Conservation (phyloP, 2,888 invertebrate species). For the Pandemis heparana region DNA sequence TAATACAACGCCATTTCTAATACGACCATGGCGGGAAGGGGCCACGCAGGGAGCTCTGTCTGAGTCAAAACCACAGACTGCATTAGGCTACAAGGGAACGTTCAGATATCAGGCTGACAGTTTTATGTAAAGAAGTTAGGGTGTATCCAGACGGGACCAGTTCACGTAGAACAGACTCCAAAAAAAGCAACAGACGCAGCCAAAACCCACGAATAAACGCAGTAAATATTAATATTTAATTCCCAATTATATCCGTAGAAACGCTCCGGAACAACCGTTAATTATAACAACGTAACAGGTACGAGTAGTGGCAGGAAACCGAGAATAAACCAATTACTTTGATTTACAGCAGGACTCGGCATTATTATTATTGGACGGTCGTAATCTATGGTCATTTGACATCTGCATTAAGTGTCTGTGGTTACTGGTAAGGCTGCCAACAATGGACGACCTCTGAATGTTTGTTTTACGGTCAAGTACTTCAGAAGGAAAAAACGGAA, state of each 20-base stretch:
- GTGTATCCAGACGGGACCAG: no score
- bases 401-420: constrained; percentile 26
- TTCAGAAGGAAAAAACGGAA: no score
- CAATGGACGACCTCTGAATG: background rate
- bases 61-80: no score
- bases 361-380: constrained; percentile 32
- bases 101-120: no score
- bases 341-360: constrained; percentile 24
- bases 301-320: constrained; percentile 23
- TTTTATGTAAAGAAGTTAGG: no score
- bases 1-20: no score
- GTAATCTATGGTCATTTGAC: constrained; percentile 41
- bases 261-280: background rate
- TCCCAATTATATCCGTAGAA: constrained; percentile 2
- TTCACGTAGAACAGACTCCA: background rate
- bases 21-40: no score
- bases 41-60: no score
- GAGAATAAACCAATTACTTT: constrained; percentile 27
- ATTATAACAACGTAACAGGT: constrained; percentile 17
- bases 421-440: no score
- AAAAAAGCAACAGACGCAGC: background rate
- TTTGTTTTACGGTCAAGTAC: no score
- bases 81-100: no score
- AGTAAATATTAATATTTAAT: constrained; percentile 1
- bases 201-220: background rate